phyloP scores from a whole-genome alignment of 2,888 invertebrate species.

The Carpatolechia fugitivella region DNA sequence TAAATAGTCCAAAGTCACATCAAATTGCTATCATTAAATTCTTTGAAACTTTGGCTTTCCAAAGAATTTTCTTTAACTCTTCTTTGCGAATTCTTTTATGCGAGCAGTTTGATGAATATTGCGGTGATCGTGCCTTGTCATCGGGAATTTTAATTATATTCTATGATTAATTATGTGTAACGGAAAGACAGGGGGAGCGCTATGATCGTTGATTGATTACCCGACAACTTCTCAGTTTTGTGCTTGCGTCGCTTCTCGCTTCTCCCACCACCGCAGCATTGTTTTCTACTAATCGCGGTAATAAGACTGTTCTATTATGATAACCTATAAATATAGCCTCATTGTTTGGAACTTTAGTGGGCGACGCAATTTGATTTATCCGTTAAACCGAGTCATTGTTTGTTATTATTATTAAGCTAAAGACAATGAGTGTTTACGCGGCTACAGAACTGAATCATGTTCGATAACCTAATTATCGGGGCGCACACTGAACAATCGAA shows the following conservation, averaged over 20 bases:
- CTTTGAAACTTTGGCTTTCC: no score
- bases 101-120: constrained; percentile 40
- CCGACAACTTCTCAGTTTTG: constrained; percentile 53
- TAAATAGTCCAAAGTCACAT: no score
- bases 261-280: constrained; percentile 58
- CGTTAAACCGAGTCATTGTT: constrained; percentile 62
- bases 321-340: constrained; percentile 46
- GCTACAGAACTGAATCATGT: constrained; percentile 48
- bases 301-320: constrained; percentile 47
- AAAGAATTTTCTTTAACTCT: no score
- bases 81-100: constrained; percentile 33
- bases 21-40: no score
- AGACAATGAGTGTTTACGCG: constrained; percentile 51
- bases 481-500: constrained; percentile 12
- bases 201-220: constrained; percentile 71
- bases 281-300: constrained; percentile 71
- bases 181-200: constrained; percentile 49
- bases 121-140: constrained; percentile 69
- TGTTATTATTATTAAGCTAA: constrained; percentile 50
- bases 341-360: constrained; percentile 58
- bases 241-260: constrained; percentile 41
- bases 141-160: constrained; percentile 75
- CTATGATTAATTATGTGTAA: constrained; percentile 75
- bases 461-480: constrained; percentile 33
- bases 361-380: constrained; percentile 67